phyloP scores from a whole-genome alignment of 2,113 vertebrate genomes.

The Mellivora capensis region DNA sequence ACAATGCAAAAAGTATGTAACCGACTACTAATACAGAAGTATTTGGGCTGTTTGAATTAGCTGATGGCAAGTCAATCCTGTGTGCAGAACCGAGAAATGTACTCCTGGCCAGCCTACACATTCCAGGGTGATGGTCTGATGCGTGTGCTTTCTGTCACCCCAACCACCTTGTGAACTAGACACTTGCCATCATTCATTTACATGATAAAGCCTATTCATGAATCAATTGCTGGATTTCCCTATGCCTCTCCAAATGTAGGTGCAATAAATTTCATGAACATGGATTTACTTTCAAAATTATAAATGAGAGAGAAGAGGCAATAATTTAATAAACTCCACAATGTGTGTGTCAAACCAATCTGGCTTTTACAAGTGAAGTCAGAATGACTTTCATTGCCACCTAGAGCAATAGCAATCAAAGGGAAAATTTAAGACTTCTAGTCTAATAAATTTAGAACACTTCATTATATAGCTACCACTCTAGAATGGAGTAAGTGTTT shows the following conservation, averaged over 20 bases:
- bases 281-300: conserved; percentile 60
- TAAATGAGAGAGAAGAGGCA: conserved; percentile 39
- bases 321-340: conserved; percentile 60
- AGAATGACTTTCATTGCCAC: conserved; percentile 33
- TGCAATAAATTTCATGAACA: conserved; percentile 54
- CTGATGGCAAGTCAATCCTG: background rate
- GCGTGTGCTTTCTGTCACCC: conserved; percentile 17
- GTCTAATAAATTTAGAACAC: conserved; percentile 52
- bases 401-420: conserved; percentile 29
- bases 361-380: conserved; percentile 39
- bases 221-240: conserved; percentile 27
- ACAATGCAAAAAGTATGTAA: background rate
- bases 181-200: conserved; percentile 30
- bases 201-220: conserved; percentile 48
- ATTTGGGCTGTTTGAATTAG: background rate
- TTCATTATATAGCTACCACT: conserved; percentile 46
- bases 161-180: background rate
- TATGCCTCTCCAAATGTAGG: conserved; percentile 32
- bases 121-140: background rate
- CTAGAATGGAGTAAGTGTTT: conserved; percentile 21
- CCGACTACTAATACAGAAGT: background rate
- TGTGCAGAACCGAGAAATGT: background rate
- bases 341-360: conserved; percentile 16
- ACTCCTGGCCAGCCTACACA: background rate
- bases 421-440: conserved; percentile 50